Evolutionary conservation across 2,888 invertebrate species (phyloP).

Genomic region (Metopia argyrocephala): DNA sequence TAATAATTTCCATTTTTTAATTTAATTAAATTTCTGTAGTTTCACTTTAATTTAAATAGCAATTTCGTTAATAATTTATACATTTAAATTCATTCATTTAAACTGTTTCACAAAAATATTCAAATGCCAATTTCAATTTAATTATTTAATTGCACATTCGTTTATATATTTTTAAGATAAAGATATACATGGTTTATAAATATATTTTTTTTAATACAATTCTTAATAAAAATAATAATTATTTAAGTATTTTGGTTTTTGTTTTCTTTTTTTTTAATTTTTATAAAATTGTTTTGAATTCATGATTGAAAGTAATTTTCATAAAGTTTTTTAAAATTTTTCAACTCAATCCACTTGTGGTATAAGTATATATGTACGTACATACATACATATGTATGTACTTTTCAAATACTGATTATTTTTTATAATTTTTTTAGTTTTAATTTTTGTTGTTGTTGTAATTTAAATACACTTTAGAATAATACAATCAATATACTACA

Average conservation of each 20-base stretch:
- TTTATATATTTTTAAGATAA: slow-evolving; percentile 3
- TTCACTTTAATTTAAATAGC: no score
- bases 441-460: not conserved
- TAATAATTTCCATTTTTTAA: not conserved
- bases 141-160: slow-evolving; percentile 32
- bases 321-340: slow-evolving; percentile 21
- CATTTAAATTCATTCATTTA: not conserved
- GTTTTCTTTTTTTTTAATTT: not conserved
- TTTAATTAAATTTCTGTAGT: no score
- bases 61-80: slow-evolving; percentile 9
- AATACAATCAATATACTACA: slow-evolving; percentile 34
- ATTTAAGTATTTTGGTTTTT: not conserved
- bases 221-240: slow-evolving; percentile 11
- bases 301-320: slow-evolving; percentile 27
- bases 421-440: no score
- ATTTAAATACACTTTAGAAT: slow-evolving; percentile 27
- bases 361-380: slow-evolving; percentile 18
- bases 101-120: slow-evolving; percentile 58
- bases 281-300: not conserved
- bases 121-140: slow-evolving; percentile 29
- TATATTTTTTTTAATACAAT: not conserved
- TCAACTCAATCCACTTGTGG: slow-evolving; percentile 10
- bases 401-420: not conserved
- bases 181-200: slow-evolving; percentile 38
- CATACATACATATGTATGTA: not conserved